Conservation (phyloP, 2,113 vertebrate genomes). For the Acanthochromis polyacanthus region DNA sequence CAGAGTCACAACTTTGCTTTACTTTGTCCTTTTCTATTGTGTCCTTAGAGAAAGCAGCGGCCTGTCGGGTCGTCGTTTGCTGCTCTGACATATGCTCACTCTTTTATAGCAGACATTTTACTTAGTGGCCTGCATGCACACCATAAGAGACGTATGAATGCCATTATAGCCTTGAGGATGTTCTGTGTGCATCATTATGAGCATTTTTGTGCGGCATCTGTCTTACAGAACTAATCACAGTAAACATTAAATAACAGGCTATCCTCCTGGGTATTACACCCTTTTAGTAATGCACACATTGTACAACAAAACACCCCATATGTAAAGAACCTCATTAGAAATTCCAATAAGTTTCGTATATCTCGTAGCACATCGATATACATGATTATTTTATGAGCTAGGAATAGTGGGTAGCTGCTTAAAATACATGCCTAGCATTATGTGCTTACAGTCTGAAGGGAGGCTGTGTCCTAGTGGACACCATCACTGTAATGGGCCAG, state of each 20-base stretch:
- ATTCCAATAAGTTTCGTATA: conserved; percentile 11
- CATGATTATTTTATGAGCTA: conserved; percentile 13
- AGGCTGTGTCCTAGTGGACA: background rate
- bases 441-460: background rate
- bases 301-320: conserved; percentile 1
- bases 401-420: background rate
- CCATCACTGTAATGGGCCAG: background rate
- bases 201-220: conserved; percentile 33
- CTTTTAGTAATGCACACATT: conserved; percentile 34
- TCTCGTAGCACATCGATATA: conserved; percentile 11
- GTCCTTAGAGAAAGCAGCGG: background rate
- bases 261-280: conserved; percentile 21
- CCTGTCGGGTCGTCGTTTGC: background rate
- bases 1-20: background rate
- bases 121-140: conserved; percentile 12
- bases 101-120: conserved; percentile 17
- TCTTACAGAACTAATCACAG: conserved; percentile 36
- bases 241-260: conserved; percentile 48
- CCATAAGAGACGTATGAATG: background rate
- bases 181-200: conserved; percentile 47
- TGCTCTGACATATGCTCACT: conserved; percentile 6
- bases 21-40: background rate
- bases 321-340: conserved; percentile 19
- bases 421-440: background rate
- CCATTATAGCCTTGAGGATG: conserved; percentile 40